Evolutionary conservation across 2,888 invertebrate species (phyloP).

Genomic region (Eledona agricola): DNA sequence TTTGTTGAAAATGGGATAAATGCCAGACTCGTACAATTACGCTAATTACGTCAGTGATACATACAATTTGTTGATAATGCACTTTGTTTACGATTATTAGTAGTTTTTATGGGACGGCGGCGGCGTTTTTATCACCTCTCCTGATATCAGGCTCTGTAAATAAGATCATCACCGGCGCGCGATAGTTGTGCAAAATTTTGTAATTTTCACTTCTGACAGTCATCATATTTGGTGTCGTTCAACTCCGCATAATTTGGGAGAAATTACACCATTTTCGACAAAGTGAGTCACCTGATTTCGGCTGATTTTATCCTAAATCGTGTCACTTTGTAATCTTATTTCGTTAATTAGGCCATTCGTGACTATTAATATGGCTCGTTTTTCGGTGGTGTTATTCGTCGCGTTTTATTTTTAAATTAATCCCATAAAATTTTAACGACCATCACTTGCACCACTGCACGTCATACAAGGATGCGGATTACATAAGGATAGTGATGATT

Average conservation of each 20-base stretch:
- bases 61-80: conserved; percentile 12
- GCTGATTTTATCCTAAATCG: too few relatives aligned
- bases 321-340: too few relatives aligned
- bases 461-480: conserved; percentile 20
- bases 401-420: conserved; percentile 7
- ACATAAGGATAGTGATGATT: conserved; percentile 7
- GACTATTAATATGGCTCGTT: too few relatives aligned
- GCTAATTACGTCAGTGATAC: conserved; percentile 1
- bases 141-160: too few relatives aligned
- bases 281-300: too few relatives aligned
- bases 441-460: conserved; percentile 8
- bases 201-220: too few relatives aligned
- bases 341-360: too few relatives aligned
- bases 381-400: too few relatives aligned
- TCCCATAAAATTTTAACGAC: conserved; percentile 13
- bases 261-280: too few relatives aligned
- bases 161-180: not conserved
- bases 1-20: conserved; percentile 8
- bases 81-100: conserved; percentile 5
- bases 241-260: too few relatives aligned
- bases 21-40: conserved; percentile 21
- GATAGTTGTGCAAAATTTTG: conserved; percentile 17
- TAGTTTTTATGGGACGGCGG: conserved; percentile 3
- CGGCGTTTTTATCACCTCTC: conserved; percentile 7
- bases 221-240: too few relatives aligned